Evolutionary conservation across 2,113 vertebrate species (phyloP), one percentile per base, ranked within the genome.

Genomic region (Platysternon megacephalum): DNA sequence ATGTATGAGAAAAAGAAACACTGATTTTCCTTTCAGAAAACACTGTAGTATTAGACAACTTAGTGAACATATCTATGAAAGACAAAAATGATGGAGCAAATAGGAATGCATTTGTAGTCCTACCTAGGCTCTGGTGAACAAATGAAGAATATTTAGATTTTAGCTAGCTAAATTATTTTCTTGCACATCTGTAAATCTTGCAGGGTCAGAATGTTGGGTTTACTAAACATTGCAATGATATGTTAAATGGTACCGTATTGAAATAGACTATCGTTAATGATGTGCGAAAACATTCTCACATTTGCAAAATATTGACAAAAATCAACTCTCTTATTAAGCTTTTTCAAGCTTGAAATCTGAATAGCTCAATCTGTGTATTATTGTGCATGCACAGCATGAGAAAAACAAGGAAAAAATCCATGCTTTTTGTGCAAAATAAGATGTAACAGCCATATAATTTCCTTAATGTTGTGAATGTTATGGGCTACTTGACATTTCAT

Each of bases 221-320:
- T 29, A 84, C 44, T 24, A 85, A 87, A 85, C 8, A 42, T 29
- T 44, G 76, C 42, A 78, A 83, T 81, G 87, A 72, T 85, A 81
- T 42, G 78, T 87, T 0, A 1, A 74, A 55, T 48, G 16, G 6
- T 48, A 83, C 83, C 0, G 0, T 29, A 56, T 4, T 86, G 78
- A 85, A 89, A 84, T 3, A 94, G 46, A 56, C 80, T 74, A 44
- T 56, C 61, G 89, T 87, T 91, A 89, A 87, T 55, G 56, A 7
- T 1, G 1, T 0, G 0, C 79, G 83, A 56, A 91, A 86, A 22
- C 2, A 6, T 81, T 84, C 76, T 55, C 49, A 17, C 51, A 65
- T 91, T 91, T 93, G 13, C 53, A 91, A 94, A 92, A 78, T 74
- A 92, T 6, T 95, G 89, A 44, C 58, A 92, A 94, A 56, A 94